phyloP scores from a whole-genome alignment of 2,888 invertebrate genomes.

The Seira sanloemensis region DNA sequence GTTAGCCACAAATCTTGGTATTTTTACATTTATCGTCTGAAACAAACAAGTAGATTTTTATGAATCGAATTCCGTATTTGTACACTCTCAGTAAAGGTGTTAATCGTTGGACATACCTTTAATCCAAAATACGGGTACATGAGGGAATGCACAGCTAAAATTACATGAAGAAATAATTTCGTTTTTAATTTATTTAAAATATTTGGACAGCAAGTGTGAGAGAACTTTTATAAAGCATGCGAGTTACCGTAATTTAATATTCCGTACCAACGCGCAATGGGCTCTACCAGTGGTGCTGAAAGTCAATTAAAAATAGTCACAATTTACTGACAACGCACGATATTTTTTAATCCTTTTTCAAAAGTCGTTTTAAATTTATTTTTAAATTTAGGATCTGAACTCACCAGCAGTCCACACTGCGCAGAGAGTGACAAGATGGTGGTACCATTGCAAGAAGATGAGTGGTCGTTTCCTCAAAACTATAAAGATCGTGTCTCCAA shows the following conservation, averaged over 20 bases:
- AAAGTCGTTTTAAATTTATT: neutral
- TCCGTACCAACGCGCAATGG: constrained; percentile 38
- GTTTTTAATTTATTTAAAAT: neutral
- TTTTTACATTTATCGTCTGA: constrained; percentile 20
- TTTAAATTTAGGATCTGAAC: neutral
- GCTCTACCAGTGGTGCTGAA: constrained; percentile 24
- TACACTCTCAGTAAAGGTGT: neutral
- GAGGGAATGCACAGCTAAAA: constrained; percentile 85
- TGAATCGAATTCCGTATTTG: neutral
- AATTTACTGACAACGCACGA: neutral
- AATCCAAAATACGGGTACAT: constrained; percentile 95
- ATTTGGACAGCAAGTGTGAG: too few species aligned
- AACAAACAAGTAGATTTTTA: neutral
- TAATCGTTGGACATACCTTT: constrained; percentile 74
- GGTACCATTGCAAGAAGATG: constrained; percentile 54
- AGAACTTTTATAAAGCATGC: too few species aligned
- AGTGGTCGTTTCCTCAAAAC: constrained; percentile 45
- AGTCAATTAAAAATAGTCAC: neutral
- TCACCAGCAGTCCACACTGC: constrained; percentile 45
- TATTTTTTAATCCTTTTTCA: neutral
- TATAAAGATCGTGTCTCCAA: constrained; percentile 56
- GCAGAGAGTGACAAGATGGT: constrained; percentile 41
- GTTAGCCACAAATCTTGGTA: constrained; percentile 79
- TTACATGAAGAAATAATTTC: neutral
- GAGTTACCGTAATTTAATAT: constrained; percentile 47